These are phyloP conservation scores for Chrysolina haemoptera DNA, from an alignment of 2,888 invertebrate genomes.

Conservation along the genomic window DNA sequence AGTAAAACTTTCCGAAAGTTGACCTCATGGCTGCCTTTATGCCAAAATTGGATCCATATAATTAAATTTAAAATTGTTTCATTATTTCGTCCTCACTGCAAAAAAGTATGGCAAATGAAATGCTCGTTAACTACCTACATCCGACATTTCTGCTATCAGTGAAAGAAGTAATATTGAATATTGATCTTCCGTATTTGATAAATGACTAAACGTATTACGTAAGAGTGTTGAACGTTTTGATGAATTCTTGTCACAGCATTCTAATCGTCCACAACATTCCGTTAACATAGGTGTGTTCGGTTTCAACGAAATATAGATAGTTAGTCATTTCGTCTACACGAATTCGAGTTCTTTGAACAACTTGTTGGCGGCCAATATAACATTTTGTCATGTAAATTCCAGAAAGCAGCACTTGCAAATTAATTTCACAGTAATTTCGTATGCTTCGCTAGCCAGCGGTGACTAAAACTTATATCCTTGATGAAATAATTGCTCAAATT, in stretches of 20 bases:
- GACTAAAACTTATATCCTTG: slow-evolving; percentile 31
- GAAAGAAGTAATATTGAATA: slow-evolving; percentile 5
- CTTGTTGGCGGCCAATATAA: not conserved
- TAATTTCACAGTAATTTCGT: slow-evolving; percentile 22
- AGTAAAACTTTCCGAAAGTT: too few species aligned
- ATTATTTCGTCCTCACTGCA: too few species aligned
- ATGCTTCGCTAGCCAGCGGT: slow-evolving; percentile 23
- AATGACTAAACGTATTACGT: not conserved
- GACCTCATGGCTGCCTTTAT: too few species aligned
- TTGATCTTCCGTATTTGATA: not conserved
- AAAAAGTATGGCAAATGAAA: too few species aligned
- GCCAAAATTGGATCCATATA: too few species aligned
- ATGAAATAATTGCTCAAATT: slow-evolving; percentile 3
- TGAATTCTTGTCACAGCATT: slow-evolving; percentile 25
- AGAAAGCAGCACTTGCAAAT: slow-evolving; percentile 10
- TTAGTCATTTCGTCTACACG: not conserved
- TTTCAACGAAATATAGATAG: slow-evolving; percentile 16
- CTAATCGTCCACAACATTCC: slow-evolving; percentile 26
- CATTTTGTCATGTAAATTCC: slow-evolving; percentile 10
- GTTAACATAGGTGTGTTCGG: slow-evolving; percentile 29
- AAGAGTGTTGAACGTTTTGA: slow-evolving; percentile 17
- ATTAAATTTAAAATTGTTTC: too few species aligned
- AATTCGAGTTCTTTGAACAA: slow-evolving; percentile 9
- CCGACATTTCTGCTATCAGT: not conserved
- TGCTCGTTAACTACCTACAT: not conserved